Conservation (phyloP, 1,140 invertebrate species). For the Galendromus occidentalis region DNA sequence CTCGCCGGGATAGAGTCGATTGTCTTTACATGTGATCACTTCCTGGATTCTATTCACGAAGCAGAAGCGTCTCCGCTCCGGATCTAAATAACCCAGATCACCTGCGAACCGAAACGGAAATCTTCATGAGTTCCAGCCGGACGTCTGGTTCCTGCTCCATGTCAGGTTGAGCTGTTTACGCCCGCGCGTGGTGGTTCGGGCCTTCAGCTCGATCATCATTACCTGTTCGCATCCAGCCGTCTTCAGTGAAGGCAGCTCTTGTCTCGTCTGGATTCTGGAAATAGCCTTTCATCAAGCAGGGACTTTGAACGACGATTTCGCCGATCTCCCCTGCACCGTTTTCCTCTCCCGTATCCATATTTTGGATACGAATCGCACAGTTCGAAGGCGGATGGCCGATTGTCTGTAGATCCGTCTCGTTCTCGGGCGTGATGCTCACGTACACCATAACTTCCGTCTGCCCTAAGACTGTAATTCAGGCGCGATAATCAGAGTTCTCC, state of each 20-base stretch:
- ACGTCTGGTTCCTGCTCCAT: too few relatives aligned
- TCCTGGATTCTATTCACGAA: not conserved
- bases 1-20: constrained; percentile 5
- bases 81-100: not conserved
- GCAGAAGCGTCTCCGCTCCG: not conserved
- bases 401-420: not conserved
- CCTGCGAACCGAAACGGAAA: not conserved
- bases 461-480: not conserved
- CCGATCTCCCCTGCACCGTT: not conserved
- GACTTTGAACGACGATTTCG: constrained; percentile 1
- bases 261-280: not conserved
- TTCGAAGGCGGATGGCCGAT: constrained; percentile 8
- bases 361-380: not conserved
- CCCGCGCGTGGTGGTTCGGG: too few relatives aligned
- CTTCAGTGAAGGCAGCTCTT: not conserved
- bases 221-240: not conserved
- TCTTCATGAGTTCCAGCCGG: too few relatives aligned
- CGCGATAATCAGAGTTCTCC: too few relatives aligned
- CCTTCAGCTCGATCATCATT: too few relatives aligned
- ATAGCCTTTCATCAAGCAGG: not conserved
- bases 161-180: too few relatives aligned
- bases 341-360: not conserved
- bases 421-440: not conserved
- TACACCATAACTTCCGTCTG: not conserved
- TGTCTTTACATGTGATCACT: not conserved